Evolutionary conservation across 2,113 vertebrate genomes (phyloP), one percentile per base, ranked within the genome.

Genomic region (Chaetorhynchus papuensis): DNA sequence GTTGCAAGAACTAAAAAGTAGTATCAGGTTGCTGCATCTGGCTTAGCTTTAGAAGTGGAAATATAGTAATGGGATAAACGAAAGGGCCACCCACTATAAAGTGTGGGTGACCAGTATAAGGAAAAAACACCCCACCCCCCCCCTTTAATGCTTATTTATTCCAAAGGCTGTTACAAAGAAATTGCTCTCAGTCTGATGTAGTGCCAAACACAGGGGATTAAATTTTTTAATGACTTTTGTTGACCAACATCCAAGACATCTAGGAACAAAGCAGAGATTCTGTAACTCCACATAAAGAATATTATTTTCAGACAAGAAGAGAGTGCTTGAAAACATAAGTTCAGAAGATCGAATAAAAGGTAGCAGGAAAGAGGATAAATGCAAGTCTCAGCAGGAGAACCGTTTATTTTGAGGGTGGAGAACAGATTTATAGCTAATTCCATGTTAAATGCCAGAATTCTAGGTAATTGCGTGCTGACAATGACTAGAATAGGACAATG

Each of bases 51-150:
- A 97, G 78, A 87, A 79, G 54, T 95, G 94, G 94, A 97, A 98
- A 93, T 96, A 92, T 15, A 97, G 92, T 93, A 97, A 96, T 5
- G 23, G 72, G 45, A 93, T 86, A 95, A 93, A 96, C 9, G 88
- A 97, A 89, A 92, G 57, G 97, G 96, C 98, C 98, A 98, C 98
- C 97, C 98, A 98, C 98, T 96, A 56, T 86, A 96, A 92, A 97
- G 89, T 97, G 94, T 87, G 96, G 96, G 96, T 98, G 97, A 98
- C 97, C 94, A 87, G 42, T 94, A 78, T 89, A 71, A 97, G 91
- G 92, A 86, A 65, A 94, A 88, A 31, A 17, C 16, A 27, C 2
- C 3, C 15, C 90, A n/a, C 30, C 22, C 59, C 15, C 16, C 89
- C 16, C 4, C 7, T 94, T 95, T 97, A 97, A 97, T 97, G 97